Conservation (phyloP, 2,797 vertebrate species). For the Thunnus albacares region DNA sequence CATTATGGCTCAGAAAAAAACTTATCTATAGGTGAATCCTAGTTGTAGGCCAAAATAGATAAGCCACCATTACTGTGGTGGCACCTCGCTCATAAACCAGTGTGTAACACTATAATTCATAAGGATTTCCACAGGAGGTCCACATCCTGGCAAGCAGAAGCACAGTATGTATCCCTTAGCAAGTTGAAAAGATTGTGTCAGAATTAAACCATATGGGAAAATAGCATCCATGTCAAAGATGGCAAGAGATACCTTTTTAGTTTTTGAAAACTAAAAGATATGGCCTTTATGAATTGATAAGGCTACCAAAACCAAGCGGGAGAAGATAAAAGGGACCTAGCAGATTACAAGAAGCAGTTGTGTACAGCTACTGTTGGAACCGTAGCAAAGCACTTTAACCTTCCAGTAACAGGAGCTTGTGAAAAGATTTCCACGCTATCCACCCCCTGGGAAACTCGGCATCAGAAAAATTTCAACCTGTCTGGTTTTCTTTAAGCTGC, state of each 20-base stretch:
- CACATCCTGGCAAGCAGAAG: background rate
- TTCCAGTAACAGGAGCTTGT: constrained; percentile 29
- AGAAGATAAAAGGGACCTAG: constrained; percentile 6
- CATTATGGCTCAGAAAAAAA: no score
- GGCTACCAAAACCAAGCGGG: background rate
- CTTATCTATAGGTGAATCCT: no score
- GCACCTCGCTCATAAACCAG: no score
- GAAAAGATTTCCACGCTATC: constrained; percentile 17
- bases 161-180: background rate
- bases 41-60: no score
- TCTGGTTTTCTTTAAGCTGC: constrained; percentile 43
- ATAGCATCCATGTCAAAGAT: constrained; percentile 5
- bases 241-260: constrained; percentile 5
- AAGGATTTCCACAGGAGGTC: no score
- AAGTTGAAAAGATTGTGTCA: background rate
- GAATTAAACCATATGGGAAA: constrained; percentile 11
- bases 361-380: constrained; percentile 37
- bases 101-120: no score
- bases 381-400: constrained; percentile 21
- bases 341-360: constrained; percentile 14
- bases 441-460: constrained; percentile 8
- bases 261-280: background rate
- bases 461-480: constrained; percentile 47
- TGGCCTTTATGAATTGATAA: constrained; percentile 1
- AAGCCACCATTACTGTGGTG: no score